Evolutionary conservation across 2,888 invertebrate genomes (phyloP).

Genomic region (Dryobota labecula): DNA sequence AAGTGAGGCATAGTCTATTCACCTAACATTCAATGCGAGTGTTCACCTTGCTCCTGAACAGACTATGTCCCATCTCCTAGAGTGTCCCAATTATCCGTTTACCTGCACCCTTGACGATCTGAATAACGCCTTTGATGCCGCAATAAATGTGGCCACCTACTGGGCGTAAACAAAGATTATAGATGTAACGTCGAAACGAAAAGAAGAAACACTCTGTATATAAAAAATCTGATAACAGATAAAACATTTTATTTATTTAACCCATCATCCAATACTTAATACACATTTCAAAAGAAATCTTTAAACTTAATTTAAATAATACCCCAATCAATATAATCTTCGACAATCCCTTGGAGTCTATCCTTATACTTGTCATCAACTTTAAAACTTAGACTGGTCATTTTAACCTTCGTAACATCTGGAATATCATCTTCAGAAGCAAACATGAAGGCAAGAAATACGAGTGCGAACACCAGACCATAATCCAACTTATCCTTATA

Average conservation of each 20-base stretch:
- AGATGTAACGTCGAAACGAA: too few species aligned
- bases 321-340: slow-evolving; percentile 64
- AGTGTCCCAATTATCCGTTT: too few species aligned
- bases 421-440: slow-evolving; percentile 68
- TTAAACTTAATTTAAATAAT: slow-evolving; percentile 21
- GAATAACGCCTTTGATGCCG: too few species aligned
- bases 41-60: too few species aligned
- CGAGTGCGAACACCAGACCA: slow-evolving; percentile 69
- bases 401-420: slow-evolving; percentile 58
- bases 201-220: too few species aligned
- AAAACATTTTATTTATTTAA: slow-evolving; percentile 29
- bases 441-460: slow-evolving; percentile 69
- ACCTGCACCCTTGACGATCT: too few species aligned
- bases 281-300: not conserved
- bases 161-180: too few species aligned
- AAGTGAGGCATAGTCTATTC: too few species aligned
- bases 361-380: slow-evolving; percentile 63
- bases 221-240: too few species aligned
- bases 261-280: not conserved
- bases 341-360: slow-evolving; percentile 67
- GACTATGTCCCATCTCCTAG: too few species aligned
- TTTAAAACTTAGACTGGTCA: slow-evolving; percentile 49
- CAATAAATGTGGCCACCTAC: too few species aligned
- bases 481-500: slow-evolving; percentile 70
- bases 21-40: too few species aligned